Evolutionary conservation across 53 echinoderm and acorn worm species (phyloP).

Genomic region (Henricia sp.): DNA sequence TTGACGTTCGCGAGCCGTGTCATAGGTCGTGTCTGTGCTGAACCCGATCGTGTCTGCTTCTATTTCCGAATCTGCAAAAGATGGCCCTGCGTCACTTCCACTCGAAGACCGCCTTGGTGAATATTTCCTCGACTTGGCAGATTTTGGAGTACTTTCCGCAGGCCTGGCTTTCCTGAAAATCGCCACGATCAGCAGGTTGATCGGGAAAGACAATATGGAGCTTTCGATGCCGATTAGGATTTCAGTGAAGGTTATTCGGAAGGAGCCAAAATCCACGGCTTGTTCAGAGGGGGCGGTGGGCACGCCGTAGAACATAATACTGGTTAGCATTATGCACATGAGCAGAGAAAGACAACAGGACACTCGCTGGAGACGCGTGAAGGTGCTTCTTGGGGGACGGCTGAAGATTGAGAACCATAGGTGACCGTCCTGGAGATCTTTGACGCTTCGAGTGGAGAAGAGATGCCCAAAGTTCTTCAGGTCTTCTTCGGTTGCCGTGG

Average conservation of each 20-base stretch:
- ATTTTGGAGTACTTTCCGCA: background rate
- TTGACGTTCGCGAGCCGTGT: background rate
- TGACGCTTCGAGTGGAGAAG: conserved; percentile 69
- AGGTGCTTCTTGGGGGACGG: conserved; percentile 81
- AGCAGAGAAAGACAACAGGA: conserved; percentile 91
- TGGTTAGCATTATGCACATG: conserved; percentile 92
- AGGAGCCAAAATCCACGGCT: conserved; percentile 84
- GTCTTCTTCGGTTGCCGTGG: conserved; percentile 57
- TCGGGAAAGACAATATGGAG: conserved; percentile 81
- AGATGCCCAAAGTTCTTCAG: conserved; percentile 72
- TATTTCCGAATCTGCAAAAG: too few species aligned
- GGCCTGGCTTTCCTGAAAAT: conserved; percentile 80
- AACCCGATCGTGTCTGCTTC: background rate
- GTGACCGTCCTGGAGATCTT: conserved; percentile 86
- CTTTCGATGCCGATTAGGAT: conserved; percentile 91
- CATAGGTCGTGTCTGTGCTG: background rate
- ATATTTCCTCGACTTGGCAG: background rate
- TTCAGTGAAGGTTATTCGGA: conserved; percentile 82
- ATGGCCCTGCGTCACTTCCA: too few species aligned
- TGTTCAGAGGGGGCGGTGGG: conserved; percentile 79
- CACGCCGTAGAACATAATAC: conserved; percentile 95
- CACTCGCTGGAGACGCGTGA: conserved; percentile 88
- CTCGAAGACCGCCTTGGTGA: background rate
- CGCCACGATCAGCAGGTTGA: conserved; percentile 84
- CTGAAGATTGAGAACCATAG: conserved; percentile 90